A percentile compares a stretch with the other conserved stretches of the same genome.
phyloP scores from a whole-genome alignment of 2,113 vertebrate species.

The Chiloscyllium plagiosum region DNA sequence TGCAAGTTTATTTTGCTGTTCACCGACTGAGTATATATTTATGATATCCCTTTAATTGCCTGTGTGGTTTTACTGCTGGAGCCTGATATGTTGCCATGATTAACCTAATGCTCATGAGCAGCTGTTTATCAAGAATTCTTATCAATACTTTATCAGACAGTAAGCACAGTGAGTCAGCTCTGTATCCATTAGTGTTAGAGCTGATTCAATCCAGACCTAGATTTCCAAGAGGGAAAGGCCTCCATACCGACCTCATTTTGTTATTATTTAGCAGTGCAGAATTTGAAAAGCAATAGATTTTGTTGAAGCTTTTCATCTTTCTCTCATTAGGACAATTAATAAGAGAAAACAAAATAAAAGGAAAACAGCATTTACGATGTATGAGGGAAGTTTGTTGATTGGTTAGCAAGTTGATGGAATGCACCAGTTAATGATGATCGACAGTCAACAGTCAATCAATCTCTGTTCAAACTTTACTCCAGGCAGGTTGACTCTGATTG shows the following conservation, averaged over 20 bases:
- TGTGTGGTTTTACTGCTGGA: conserved; percentile 13
- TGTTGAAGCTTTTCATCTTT: too few species aligned
- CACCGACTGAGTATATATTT: background rate
- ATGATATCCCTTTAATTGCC: conserved; percentile 4
- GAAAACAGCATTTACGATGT: too few species aligned
- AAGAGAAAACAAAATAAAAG: too few species aligned
- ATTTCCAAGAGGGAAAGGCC: background rate
- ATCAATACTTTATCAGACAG: conserved; percentile 27
- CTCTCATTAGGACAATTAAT: too few species aligned
- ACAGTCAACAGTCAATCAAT: too few species aligned
- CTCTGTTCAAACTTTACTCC: too few species aligned
- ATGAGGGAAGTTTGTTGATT: too few species aligned
- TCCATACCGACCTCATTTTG: background rate
- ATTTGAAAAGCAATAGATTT: too few species aligned
- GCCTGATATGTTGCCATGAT: background rate
- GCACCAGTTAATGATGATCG: too few species aligned
- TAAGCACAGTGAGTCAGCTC: conserved; percentile 23
- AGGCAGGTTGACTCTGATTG: background rate
- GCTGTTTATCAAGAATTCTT: conserved; percentile 24
- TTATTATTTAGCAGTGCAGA: too few species aligned
- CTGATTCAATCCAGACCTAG: conserved; percentile 20
- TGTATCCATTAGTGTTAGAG: conserved; percentile 2
- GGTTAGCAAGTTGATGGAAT: too few species aligned
- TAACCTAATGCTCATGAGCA: conserved; percentile 13
- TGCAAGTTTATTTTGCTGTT: background rate